Evolutionary conservation across 2,113 vertebrate species (phyloP).

Genomic region (Megaceryle maxima): DNA sequence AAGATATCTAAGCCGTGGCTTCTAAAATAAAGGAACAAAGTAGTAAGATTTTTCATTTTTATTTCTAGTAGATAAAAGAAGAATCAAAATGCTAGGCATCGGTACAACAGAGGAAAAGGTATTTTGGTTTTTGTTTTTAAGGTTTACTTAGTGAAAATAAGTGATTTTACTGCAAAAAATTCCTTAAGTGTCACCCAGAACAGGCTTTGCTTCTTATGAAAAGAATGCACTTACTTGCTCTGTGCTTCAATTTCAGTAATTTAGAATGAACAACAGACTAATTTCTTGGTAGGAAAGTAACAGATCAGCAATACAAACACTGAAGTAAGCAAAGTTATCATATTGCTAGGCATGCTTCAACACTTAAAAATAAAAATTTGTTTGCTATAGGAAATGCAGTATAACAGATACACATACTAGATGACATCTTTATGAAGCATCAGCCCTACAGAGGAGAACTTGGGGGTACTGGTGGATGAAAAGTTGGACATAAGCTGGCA

Average conservation of each 20-base stretch:
- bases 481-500: accelerated
- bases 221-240: background rate
- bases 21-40: background rate
- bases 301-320: background rate
- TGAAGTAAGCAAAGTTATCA: background rate
- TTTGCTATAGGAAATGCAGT: background rate
- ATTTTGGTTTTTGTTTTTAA: background rate
- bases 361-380: background rate
- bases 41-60: background rate
- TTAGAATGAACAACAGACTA: background rate
- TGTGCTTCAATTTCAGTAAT: background rate
- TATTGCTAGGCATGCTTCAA: background rate
- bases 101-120: background rate
- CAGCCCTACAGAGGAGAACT: background rate
- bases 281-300: background rate
- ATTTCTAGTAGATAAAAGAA: background rate
- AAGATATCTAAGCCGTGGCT: background rate
- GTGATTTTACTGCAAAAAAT: background rate
- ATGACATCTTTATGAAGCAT: background rate
- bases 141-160: background rate
- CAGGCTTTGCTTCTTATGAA: background rate
- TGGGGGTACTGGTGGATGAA: background rate
- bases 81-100: background rate
- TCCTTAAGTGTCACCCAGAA: background rate
- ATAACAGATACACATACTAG: background rate